These are phyloP conservation scores for Agapornis canus DNA, from an alignment of 2,797 vertebrate genomes.

Conservation along the genomic window DNA sequence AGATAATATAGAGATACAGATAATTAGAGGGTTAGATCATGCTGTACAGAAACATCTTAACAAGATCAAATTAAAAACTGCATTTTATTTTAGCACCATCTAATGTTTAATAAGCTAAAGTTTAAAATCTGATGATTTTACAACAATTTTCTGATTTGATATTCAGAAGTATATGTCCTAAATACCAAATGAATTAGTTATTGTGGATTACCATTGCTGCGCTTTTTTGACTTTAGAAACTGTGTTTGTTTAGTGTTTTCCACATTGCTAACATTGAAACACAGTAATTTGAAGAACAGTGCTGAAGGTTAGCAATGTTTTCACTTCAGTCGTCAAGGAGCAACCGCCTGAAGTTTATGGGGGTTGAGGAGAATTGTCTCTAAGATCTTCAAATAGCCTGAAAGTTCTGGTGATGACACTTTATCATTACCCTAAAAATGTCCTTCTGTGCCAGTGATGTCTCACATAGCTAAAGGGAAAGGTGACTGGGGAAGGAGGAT, in stretches of 20 bases:
- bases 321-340: neutral
- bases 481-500: neutral
- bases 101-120: slow-evolving; percentile 33
- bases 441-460: neutral
- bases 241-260: neutral
- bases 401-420: slow-evolving; percentile 1
- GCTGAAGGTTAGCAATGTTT: neutral
- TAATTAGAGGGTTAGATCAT: slow-evolving; percentile 27
- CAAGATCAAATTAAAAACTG: neutral
- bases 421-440: slow-evolving; percentile 27
- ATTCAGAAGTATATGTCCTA: neutral
- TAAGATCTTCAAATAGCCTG: neutral
- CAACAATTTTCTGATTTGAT: slow-evolving; percentile 46
- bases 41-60: neutral
- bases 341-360: neutral
- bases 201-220: neutral
- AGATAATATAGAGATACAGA: neutral
- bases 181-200: slow-evolving; percentile 29
- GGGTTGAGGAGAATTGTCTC: neutral
- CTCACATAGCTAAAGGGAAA: neutral
- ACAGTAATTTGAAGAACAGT: neutral
- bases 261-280: slow-evolving; percentile 10
- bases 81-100: slow-evolving; percentile 21
- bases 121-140: slow-evolving; percentile 50
- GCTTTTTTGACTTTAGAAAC: slow-evolving; percentile 24